Percentiles rank a stretch among this genome's conserved stretches.
These are phyloP conservation scores for Drosophila malerkotliana DNA, from an alignment of 1,140 invertebrate species.

Conservation along the genomic window DNA sequence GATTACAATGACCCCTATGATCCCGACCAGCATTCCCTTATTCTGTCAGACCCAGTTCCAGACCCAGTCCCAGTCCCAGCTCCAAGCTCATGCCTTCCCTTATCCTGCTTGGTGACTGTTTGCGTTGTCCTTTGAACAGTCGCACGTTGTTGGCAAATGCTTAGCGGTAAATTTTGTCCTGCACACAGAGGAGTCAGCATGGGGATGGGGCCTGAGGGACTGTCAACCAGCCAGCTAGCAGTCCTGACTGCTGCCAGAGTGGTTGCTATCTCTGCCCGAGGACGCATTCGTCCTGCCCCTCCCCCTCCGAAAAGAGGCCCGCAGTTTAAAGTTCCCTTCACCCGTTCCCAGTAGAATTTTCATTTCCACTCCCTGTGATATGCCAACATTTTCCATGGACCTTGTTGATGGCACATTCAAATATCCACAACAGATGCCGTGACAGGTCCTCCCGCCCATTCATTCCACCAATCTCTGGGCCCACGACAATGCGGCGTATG, in stretches of 20 bases:
- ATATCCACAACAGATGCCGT: conserved; percentile 51
- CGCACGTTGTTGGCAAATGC: conserved; percentile 66
- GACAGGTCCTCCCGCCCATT: conserved; percentile 1
- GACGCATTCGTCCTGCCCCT: conserved; percentile 10
- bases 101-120: conserved; percentile 4
- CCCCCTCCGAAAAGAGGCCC: conserved; percentile 15
- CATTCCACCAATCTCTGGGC: neutral
- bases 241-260: conserved; percentile 28
- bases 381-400: conserved; percentile 37
- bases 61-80: conserved; percentile 21
- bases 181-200: conserved; percentile 23
- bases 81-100: neutral
- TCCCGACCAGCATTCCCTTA: conserved; percentile 52
- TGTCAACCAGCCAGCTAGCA: conserved; percentile 23
- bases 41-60: conserved; percentile 8
- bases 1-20: conserved; percentile 80
- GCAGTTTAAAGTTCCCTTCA: conserved; percentile 46
- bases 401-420: conserved; percentile 57
- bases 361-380: conserved; percentile 22
- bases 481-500: conserved; percentile 73
- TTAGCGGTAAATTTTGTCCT: conserved; percentile 71
- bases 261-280: conserved; percentile 49
- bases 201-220: conserved; percentile 14
- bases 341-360: conserved; percentile 16
- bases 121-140: conserved; percentile 53